Evolutionary conservation across 2,888 invertebrate species (phyloP).

Genomic region (Pristionchus fissidentatus): DNA sequence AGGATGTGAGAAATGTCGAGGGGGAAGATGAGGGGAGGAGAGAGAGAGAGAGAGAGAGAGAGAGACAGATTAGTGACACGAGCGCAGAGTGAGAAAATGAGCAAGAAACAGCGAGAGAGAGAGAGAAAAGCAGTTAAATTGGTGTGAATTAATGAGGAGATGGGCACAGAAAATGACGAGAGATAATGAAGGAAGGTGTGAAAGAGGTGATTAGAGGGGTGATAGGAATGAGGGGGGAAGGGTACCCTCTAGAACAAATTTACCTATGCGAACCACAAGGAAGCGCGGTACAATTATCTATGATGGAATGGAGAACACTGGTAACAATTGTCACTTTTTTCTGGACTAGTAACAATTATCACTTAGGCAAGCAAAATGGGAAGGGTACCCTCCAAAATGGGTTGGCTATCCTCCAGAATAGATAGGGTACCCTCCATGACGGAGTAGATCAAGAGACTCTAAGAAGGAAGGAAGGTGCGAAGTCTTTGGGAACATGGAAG

Average conservation of each 20-base stretch:
- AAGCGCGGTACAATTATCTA: too few species aligned
- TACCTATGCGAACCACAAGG: too few species aligned
- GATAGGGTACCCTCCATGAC: too few species aligned
- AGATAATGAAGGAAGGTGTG: conserved; percentile 30
- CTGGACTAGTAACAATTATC: too few species aligned
- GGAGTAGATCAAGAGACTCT: conserved; percentile 8
- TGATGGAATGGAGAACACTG: too few species aligned
- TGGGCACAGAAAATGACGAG: background rate
- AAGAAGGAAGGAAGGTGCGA: background rate
- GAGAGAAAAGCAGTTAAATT: background rate
- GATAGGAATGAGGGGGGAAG: conserved; percentile 1
- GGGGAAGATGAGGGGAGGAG: background rate
- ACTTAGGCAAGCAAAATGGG: too few species aligned
- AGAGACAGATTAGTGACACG: background rate
- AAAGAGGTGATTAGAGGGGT: conserved; percentile 25
- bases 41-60: background rate
- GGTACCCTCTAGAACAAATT: too few species aligned
- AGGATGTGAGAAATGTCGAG: conserved; percentile 16
- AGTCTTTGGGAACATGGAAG: conserved; percentile 13
- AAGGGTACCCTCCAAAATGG: too few species aligned
- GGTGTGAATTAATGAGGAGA: conserved; percentile 4
- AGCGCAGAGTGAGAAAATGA: background rate
- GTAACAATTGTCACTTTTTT: too few species aligned
- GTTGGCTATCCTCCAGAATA: too few species aligned
- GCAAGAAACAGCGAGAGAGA: conserved; percentile 10